Conservation (phyloP, 2,113 vertebrate genomes). For the human (Homo sapiens) region GRCh38 chr20:43254501-43255000, state of each 20-base stretch:
- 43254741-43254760: background rate
- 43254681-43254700: background rate
- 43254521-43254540: background rate
- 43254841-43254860: background rate
- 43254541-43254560: background rate
- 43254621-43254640: background rate
- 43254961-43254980: background rate
- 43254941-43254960: background rate
- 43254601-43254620: background rate
- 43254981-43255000: background rate
- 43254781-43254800: background rate
- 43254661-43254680: background rate
- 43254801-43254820: background rate
- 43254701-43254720: background rate
- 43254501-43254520: background rate
- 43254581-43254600: too few relatives aligned
- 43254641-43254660: background rate
- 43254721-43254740: background rate
- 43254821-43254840: background rate
- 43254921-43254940: background rate
- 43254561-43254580: background rate
- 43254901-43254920: background rate
- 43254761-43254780: background rate
- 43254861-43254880: background rate
- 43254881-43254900: background rate